Conservation (phyloP, 1,140 invertebrate genomes). For the Lethrus apterus region DNA sequence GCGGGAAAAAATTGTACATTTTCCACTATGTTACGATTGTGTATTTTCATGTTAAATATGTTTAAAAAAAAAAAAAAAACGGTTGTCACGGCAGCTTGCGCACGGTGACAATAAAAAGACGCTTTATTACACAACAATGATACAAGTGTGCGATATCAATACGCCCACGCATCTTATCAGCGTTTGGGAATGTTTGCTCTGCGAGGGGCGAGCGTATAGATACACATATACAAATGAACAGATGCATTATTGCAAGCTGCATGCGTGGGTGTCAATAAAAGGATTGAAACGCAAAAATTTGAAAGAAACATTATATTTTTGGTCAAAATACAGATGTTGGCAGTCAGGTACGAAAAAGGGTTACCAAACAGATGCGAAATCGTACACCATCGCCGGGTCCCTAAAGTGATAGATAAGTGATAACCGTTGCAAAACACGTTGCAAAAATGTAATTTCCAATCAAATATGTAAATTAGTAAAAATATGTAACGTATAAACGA, state of each 20-base stretch:
- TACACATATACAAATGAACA: conserved; percentile 10
- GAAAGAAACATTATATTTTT: conserved; percentile 19
- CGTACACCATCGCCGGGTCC: conserved; percentile 6
- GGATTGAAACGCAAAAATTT: conserved; percentile 16
- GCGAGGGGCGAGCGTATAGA: conserved; percentile 3
- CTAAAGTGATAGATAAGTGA: neutral
- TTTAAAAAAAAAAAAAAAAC: too few species aligned
- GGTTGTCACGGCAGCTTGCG: conserved; percentile 12
- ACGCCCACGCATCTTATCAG: conserved; percentile 13
- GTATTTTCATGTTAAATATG: too few species aligned
- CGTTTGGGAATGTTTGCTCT: neutral
- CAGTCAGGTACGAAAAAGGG: conserved; percentile 4
- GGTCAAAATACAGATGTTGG: conserved; percentile 18
- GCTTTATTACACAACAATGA: conserved; percentile 12
- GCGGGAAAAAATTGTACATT: too few species aligned
- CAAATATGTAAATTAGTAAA: too few species aligned
- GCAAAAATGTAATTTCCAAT: too few species aligned
- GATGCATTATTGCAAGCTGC: conserved; percentile 14
- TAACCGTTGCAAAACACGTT: too few species aligned
- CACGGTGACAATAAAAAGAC: conserved; percentile 3
- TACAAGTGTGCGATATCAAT: conserved; percentile 11
- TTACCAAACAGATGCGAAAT: conserved; percentile 10
- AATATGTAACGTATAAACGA: too few species aligned
- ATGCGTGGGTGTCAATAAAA: conserved; percentile 18
- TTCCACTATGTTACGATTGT: too few species aligned